phyloP scores from a whole-genome alignment of 2,113 vertebrate species.

The Actenoides lindsayi region DNA sequence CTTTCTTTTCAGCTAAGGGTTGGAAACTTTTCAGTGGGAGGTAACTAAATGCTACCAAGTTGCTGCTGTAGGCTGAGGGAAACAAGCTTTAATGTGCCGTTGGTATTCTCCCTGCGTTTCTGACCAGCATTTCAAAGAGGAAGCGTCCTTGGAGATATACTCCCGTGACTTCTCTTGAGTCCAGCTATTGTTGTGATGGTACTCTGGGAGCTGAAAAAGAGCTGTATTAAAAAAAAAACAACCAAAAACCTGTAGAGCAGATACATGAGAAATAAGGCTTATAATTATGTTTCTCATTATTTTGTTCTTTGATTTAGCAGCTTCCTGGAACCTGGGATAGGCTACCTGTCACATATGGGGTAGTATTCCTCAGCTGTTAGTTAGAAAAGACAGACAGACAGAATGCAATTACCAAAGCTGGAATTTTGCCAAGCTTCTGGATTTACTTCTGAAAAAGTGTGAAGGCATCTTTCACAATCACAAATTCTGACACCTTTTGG shows the following conservation, averaged over 20 bases:
- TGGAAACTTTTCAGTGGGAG: not conserved
- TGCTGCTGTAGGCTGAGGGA: not conserved
- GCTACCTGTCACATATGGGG: not conserved
- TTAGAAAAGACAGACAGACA: not conserved
- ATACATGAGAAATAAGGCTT: not conserved
- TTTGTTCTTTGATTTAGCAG: not conserved
- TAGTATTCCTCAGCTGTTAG: not conserved
- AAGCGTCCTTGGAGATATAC: not conserved
- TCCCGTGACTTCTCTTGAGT: not conserved
- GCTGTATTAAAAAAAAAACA: not conserved
- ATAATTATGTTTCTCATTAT: not conserved
- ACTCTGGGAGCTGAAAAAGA: not conserved
- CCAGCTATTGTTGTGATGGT: not conserved
- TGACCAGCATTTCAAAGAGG: not conserved
- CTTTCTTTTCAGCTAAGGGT: not conserved
- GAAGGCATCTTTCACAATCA: not conserved
- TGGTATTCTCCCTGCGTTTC: not conserved
- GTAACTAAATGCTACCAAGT: not conserved
- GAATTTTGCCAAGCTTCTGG: not conserved
- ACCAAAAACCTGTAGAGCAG: not conserved
- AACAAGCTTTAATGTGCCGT: not conserved
- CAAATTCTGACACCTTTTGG: not conserved
- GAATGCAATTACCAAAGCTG: not conserved
- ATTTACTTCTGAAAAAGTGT: not conserved
- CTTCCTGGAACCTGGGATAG: not conserved